Evolutionary conservation across 2,888 invertebrate species (phyloP), one percentile per base, ranked within the genome.

Genomic region (Napeogenes sylphis): DNA sequence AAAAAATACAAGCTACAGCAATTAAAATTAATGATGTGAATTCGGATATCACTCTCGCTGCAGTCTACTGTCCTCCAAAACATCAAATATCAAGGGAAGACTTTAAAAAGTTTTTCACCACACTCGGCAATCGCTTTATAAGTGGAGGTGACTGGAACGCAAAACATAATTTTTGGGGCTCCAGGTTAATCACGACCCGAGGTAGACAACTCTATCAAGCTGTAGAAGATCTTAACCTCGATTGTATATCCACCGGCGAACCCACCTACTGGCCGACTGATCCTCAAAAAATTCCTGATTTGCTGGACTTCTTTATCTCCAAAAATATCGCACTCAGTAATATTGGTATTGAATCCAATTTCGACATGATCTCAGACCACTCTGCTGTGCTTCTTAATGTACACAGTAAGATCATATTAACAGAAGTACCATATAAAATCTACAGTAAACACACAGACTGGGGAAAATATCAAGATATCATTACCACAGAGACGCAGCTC

Each of bases 181-280:
- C 70, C 2, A 63, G 71, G 55, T 45, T 68, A 5, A 64, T 47
- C 0, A 64, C 66, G 2, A 66, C 71, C 2, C 55, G 59, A 55
- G 55, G 60, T 2, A 45, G 55, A 33, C 21, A 55, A 13, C 47
- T 56, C 10, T 56, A 54, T 47, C 12, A 14, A 21, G 14, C 46
- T 14, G 45, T 59, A 51, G 14, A 58, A 12, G 14, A 4, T 8
- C n/a, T 51, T 14, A 1, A 38, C 10, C 21, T 21, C 6, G 35
- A 46, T 2, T 55, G 64, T 30, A 21, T 66, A 6, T 66, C 71
- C 6, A 55, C 68, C 30, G 61, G 68, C 3, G 56, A 63, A 38
- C 67, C 73, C 4, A 69, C 69, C 32, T 66, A 70, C 59, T 69
- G 70, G 70, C 68, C 70, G 2, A 60, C 68, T 4, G 71, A 71